Base-by-base conservation (phyloP, 2,888 invertebrate species). In the Metellina segmentata region DNA sequence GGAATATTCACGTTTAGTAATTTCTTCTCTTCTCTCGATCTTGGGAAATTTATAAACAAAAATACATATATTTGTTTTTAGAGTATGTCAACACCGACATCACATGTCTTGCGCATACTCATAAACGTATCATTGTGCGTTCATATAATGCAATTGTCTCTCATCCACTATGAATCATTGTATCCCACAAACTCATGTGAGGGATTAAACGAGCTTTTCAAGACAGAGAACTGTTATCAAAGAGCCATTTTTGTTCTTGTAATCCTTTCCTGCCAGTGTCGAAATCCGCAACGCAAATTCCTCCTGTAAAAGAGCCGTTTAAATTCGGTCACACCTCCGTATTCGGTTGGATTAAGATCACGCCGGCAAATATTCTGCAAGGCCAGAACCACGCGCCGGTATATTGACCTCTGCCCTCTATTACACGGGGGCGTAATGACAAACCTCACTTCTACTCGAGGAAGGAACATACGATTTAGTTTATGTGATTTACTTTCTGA, bases 341-440 rank as follows among this genome's bases (percentile, higher is more conserved):
- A 72, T 52, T 74, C 49, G 48, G 49, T 48, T 53, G 83, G 83
- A 85, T 85, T 85, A 85, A 74, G 74, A 85, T 85, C 83, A 85
- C 52, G 74, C 48, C 11, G 9, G 53, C 19, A 51, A 51, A 34
- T 13, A 71, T 82, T 49, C 51, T 74, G 83, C 83, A 85, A 85
- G 83, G 83, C 74, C 74, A 85, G 53, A 51, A 61, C 74, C 69
- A n/a, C 53, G 53, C 11, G 34, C 13, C 6, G 49, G 9, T 5
- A 34, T 34, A 34, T 34, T 34, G 52, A 53, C n/a, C 69, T 19
- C 9, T 71, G 70, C 7, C n/a, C 48, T 13, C 74, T 53, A 61
- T 79, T 85, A 52, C 53, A 49, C 74, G 74, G 83, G 53, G 83
- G 83, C 74, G 83, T 85, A 85, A 85, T 85, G 52, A 20, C 19